Base-by-base conservation (phyloP, 2,797 vertebrate genomes). In the Sebastes matsubarae region DNA sequence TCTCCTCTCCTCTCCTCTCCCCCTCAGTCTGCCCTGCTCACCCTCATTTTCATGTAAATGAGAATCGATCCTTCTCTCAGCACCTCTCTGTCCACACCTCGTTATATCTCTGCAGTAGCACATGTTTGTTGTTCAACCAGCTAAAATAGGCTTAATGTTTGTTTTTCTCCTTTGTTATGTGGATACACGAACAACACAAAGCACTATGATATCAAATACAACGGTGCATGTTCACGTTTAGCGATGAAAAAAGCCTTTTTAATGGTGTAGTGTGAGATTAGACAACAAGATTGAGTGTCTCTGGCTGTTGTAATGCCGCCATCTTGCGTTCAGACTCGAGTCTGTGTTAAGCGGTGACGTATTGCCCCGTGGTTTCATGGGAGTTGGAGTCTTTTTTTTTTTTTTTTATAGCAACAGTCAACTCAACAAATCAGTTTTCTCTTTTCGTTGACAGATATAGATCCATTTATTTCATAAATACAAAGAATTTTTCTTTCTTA, bases 41-140 rank as follows among this genome's bases (percentile, higher is more conserved):
- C 80, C 82, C 86, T 85, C 68, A 81, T 86, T 86, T 86, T 81
- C 68, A 87, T 86, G 83, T 66, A 87, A 87, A 87, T 90, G 79
- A 78, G 25, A 79, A 90, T 86, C 67, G 76, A 86, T 84, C 71
- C 52, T 68, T 68, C 67, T 71, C 75, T 81, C 75, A 73, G 46
- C 85, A 75, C 68, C 34, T 36, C 55, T 67, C 69, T 58, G 75
- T 71, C 54, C 63, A 42, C 50, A 70, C 60, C 61, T 64, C 12
- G 3, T 70, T 13, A 36, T 57, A 25, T 38, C 27, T 70, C 54
- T 30, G 34, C 46, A 61, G 25, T 2, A 12, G 1, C 52, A 2
- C n/a, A 2, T n/a, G 20, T 54, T 24, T 81, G 63, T 25, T n/a
- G 30, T 12, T 5, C 34, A 55, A 46, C n/a, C 25, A 68, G 25